phyloP scores from a whole-genome alignment of 2,888 invertebrate species.

The Aphidoletes aphidimyza region DNA sequence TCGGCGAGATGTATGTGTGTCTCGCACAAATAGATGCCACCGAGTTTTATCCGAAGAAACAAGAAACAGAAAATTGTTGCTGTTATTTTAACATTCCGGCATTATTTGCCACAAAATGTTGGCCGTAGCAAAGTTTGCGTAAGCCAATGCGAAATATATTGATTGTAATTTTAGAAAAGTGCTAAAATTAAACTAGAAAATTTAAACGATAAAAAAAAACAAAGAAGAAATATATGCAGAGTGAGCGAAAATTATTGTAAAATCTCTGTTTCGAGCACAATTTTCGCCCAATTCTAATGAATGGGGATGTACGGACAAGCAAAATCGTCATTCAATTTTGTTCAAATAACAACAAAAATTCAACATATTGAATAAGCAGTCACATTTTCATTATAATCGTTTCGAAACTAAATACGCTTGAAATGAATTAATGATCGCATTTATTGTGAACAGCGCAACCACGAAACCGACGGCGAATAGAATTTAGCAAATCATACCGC shows the following conservation, averaged over 20 bases:
- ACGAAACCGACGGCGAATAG: background rate
- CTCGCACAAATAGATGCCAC: too few species aligned
- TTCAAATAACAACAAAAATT: too few species aligned
- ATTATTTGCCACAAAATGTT: too few species aligned
- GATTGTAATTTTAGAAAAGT: slow-evolving; percentile 30
- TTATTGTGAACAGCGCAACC: background rate
- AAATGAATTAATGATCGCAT: slow-evolving; percentile 37
- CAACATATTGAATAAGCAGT: slow-evolving; percentile 6
- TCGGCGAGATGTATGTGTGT: too few species aligned
- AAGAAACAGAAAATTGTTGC: too few species aligned
- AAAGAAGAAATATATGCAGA: too few species aligned
- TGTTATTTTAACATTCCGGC: too few species aligned
- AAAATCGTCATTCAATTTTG: slow-evolving; percentile 2
- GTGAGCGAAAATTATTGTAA: too few species aligned
- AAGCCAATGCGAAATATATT: background rate
- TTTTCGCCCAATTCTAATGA: background rate
- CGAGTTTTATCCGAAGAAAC: too few species aligned
- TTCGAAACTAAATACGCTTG: slow-evolving; percentile 6
- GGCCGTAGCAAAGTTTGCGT: background rate
- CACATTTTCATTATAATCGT: background rate
- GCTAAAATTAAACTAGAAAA: slow-evolving; percentile 3
- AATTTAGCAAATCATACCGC: background rate
- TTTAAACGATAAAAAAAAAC: background rate
- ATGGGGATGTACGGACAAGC: background rate
- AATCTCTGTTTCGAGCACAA: background rate